Evolutionary conservation across 2,888 invertebrate genomes (phyloP).

Genomic region (Ormia ochracea): DNA sequence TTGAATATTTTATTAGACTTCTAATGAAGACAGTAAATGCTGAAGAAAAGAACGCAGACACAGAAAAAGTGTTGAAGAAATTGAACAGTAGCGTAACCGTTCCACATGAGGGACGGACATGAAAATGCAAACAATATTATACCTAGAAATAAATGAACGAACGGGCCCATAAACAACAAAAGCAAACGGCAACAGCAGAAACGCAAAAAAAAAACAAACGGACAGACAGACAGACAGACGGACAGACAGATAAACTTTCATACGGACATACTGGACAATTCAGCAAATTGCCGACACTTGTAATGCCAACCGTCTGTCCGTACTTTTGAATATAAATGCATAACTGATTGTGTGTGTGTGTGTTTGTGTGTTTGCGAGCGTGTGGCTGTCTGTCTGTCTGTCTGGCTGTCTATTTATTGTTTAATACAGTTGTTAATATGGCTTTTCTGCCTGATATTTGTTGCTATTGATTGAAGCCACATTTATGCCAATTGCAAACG

Average conservation of each 20-base stretch:
- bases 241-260: constrained; percentile 1
- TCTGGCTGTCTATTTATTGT: constrained; percentile 32
- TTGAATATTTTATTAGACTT: neutral
- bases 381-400: neutral
- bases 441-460: constrained; percentile 48
- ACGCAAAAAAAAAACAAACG: neutral
- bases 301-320: constrained; percentile 36
- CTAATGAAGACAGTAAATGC: neutral
- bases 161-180: neutral
- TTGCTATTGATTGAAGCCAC: constrained; percentile 59
- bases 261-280: constrained; percentile 28
- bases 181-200: neutral
- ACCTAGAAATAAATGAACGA: constrained; percentile 6
- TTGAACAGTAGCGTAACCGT: constrained; percentile 62
- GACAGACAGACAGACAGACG: neutral
- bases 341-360: neutral
- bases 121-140: neutral
- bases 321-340: neutral
- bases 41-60: neutral
- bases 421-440: constrained; percentile 53
- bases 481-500: constrained; percentile 63
- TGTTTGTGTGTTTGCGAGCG: neutral
- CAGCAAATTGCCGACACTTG: constrained; percentile 52
- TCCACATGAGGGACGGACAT: constrained; percentile 62
- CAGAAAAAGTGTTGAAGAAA: constrained; percentile 1